Base-by-base conservation (phyloP, 1,140 invertebrate species). In the Epicauta chinensis region DNA sequence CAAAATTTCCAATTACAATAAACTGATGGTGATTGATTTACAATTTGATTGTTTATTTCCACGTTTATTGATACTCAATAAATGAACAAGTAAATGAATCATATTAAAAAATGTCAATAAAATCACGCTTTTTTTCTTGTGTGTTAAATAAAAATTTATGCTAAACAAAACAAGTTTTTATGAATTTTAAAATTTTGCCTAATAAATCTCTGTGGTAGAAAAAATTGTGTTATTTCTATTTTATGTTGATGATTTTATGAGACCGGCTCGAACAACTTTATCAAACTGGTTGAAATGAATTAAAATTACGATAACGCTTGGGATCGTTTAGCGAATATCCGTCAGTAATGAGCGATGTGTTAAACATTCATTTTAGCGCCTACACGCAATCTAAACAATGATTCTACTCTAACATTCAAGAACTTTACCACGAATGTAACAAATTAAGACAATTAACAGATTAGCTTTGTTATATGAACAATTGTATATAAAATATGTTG, bases 341-440 rank as follows among this genome's bases (percentile, higher is more conserved):
- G 46, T 32, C 44, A 30, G 39, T 38, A 51, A 55, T 55, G 47
- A 51, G 46, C 43, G 48, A 55, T 55, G 53, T 55, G 53, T 35
- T 55, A 55, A 55, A 51, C 53, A 55, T 32, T 41, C 53, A 55
- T 55, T 55, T 55, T 55, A 55, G 47, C 53, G 53, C 47, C 53
- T 51, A 50, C 53, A 23, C 40, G 53, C 48, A 51, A 55, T 55
- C 40, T 47, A 51, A 55, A 55, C 48, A 55, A 44, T 40, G 41
- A 51, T 41, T 46, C 38, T 23, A 23, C 31, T 46, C 53, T 35
- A 32, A 48, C 52, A 23, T 42, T 38, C 45, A 34, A 39, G 47
- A 50, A 45, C 29, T 40, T 46, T 39, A 45, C 32, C 39, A 37
- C 50, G 47, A 43, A 41, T 37, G 32, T 44, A 50, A 55, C 47